These are phyloP conservation scores for Monarcha castaneiventris DNA, from an alignment of 2,113 vertebrate species.

Conservation along the genomic window DNA sequence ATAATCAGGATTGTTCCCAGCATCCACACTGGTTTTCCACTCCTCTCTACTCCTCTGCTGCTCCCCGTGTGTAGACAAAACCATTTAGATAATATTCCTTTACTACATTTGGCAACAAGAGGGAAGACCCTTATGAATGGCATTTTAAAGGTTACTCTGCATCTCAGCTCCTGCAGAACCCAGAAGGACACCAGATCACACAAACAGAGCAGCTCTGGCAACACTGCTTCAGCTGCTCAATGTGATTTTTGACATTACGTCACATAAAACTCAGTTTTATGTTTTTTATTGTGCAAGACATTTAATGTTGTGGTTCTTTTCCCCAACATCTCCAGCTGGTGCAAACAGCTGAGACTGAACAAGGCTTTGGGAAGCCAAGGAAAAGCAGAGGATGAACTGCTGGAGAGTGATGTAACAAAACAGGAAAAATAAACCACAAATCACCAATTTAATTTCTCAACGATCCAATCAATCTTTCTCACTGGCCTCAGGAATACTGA, in stretches of 20 bases:
- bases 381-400: background rate
- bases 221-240: background rate
- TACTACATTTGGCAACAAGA: background rate
- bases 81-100: background rate
- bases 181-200: background rate
- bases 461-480: background rate
- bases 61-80: background rate
- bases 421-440: background rate
- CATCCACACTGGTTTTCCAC: background rate
- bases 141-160: background rate
- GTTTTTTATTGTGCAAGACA: background rate
- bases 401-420: background rate
- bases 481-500: background rate
- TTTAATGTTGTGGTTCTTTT: background rate
- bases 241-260: background rate
- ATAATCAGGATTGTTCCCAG: background rate
- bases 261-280: background rate
- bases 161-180: background rate
- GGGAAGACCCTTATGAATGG: background rate
- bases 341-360: background rate
- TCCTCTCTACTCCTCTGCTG: background rate
- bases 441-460: background rate
- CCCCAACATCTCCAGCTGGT: background rate
- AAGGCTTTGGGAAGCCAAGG: background rate
- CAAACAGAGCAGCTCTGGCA: background rate